Percentiles rank a stretch among this genome's conserved stretches.
These are phyloP conservation scores for Idaea dimidiata DNA, from an alignment of 2,888 invertebrate genomes.

Conservation along the genomic window DNA sequence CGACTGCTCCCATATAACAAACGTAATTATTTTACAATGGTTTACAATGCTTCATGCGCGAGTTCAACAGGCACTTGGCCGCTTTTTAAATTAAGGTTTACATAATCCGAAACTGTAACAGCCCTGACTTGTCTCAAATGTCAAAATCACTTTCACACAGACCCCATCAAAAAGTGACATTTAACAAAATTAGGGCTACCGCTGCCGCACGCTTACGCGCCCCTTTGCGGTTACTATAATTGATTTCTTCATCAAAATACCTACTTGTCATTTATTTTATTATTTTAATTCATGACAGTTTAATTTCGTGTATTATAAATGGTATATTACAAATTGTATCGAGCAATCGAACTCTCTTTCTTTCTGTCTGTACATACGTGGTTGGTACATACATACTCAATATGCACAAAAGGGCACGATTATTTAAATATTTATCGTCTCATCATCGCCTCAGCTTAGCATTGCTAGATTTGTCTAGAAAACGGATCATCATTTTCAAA, in stretches of 20 bases:
- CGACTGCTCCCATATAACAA: too few species aligned
- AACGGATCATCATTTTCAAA: too few species aligned
- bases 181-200: conserved; percentile 13
- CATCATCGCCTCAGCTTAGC: too few species aligned
- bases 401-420: too few species aligned
- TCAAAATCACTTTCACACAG: conserved; percentile 15
- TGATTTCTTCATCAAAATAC: conserved; percentile 18
- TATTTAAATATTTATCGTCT: too few species aligned
- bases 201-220: background rate
- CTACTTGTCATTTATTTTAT: conserved; percentile 5
- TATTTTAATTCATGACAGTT: conserved; percentile 17
- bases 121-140: conserved; percentile 16
- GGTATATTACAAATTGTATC: background rate
- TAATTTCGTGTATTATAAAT: conserved; percentile 3
- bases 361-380: too few species aligned
- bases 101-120: conserved; percentile 5
- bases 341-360: background rate
- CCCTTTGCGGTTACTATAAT: conserved; percentile 5
- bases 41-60: too few species aligned
- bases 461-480: too few species aligned
- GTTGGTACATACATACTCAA: too few species aligned
- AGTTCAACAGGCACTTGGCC: too few species aligned
- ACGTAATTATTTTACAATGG: too few species aligned
- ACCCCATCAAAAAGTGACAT: conserved; percentile 16
- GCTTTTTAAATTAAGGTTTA: background rate